These are phyloP conservation scores for Calliphora vomitoria DNA, from an alignment of 2,888 invertebrate genomes.

Conservation along the genomic window DNA sequence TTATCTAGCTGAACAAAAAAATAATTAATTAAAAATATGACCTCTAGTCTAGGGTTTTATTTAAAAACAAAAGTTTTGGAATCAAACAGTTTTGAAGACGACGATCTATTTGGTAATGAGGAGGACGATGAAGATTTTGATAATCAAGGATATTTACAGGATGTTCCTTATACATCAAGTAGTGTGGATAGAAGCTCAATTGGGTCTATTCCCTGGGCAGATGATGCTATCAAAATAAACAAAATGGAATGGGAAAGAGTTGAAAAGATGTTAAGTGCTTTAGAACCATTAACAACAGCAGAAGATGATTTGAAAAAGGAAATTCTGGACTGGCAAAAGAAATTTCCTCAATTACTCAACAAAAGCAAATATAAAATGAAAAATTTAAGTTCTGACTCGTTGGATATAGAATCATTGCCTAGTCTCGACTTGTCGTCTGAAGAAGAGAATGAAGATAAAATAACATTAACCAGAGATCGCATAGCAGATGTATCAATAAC, in stretches of 20 bases:
- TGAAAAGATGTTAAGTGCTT: constrained; percentile 82
- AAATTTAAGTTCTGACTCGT: constrained; percentile 39
- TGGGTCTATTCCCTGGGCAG: constrained; percentile 85
- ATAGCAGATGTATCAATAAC: constrained; percentile 7
- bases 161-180: constrained; percentile 81
- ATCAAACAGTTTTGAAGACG: constrained; percentile 69
- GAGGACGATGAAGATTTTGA: constrained; percentile 78
- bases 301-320: constrained; percentile 81
- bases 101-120: constrained; percentile 73
- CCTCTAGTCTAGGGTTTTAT: constrained; percentile 58
- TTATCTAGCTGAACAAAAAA: constrained; percentile 22
- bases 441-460: constrained; percentile 61
- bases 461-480: constrained; percentile 28
- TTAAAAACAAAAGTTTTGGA: constrained; percentile 50
- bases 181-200: constrained; percentile 83
- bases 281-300: constrained; percentile 78
- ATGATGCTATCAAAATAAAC: constrained; percentile 84
- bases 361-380: constrained; percentile 39
- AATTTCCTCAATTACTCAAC: constrained; percentile 80
- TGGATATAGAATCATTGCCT: constrained; percentile 60
- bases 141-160: constrained; percentile 81
- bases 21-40: constrained; percentile 34
- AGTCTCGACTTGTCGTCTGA: constrained; percentile 43
- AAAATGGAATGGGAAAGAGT: constrained; percentile 83
- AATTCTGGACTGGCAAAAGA: constrained; percentile 83